Evolutionary conservation across 2,888 invertebrate species (phyloP).

Genomic region (Boloria selene): DNA sequence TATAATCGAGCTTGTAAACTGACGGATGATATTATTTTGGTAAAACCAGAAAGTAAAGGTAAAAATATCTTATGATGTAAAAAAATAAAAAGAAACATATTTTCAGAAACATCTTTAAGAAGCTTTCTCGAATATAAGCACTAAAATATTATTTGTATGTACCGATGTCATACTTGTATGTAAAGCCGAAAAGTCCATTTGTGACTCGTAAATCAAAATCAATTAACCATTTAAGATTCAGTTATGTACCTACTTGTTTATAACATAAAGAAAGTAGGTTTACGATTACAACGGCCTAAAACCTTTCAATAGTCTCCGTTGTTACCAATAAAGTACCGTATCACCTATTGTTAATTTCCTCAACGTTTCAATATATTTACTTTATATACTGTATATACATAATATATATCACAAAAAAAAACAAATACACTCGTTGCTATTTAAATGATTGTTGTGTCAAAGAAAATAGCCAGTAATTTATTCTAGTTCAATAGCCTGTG

Average conservation of each 20-base stretch:
- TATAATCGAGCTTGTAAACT: too few species aligned
- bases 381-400: background rate
- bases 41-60: too few species aligned
- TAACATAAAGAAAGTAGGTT: conserved; percentile 40
- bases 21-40: too few species aligned
- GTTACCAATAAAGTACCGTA: conserved; percentile 17
- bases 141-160: background rate
- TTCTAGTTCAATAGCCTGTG: too few species aligned
- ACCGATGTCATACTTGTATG: background rate
- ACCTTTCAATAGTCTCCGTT: conserved; percentile 36
- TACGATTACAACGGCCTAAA: conserved; percentile 39
- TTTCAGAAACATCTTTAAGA: too few species aligned
- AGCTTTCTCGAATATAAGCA: background rate
- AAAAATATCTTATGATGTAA: too few species aligned
- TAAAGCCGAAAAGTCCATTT: conserved; percentile 8
- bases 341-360: conserved; percentile 6
- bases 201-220: conserved; percentile 28
- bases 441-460: too few species aligned
- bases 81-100: too few species aligned
- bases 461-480: too few species aligned
- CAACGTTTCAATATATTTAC: background rate
- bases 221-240: conserved; percentile 37
- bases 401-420: too few species aligned
- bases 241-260: conserved; percentile 34
- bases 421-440: too few species aligned